Evolutionary conservation across 1,140 invertebrate species (phyloP).

Genomic region (Drosophila sturtevanti): DNA sequence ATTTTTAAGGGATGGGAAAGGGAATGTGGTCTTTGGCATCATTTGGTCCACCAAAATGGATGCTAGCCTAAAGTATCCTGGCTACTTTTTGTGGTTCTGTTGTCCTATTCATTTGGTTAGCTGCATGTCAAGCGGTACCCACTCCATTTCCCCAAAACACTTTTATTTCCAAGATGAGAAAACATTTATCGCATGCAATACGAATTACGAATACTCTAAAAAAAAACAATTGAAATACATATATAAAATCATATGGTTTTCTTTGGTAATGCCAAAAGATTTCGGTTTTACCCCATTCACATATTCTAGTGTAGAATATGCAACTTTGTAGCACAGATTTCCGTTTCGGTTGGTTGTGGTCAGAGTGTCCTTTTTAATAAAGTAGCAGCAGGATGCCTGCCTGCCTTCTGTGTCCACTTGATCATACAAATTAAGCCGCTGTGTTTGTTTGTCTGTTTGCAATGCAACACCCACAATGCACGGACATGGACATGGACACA

Average conservation of each 20-base stretch:
- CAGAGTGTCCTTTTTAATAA: conserved; percentile 74
- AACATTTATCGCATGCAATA: neutral
- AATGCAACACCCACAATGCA: conserved; percentile 3
- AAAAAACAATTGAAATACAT: too few relatives aligned
- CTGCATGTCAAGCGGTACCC: conserved; percentile 60
- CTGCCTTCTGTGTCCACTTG: conserved; percentile 35
- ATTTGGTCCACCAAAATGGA: conserved; percentile 59
- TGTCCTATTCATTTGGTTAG: conserved; percentile 51
- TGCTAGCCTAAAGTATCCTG: conserved; percentile 20
- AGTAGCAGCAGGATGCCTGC: conserved; percentile 33
- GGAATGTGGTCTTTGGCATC: conserved; percentile 35
- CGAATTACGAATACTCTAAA: neutral
- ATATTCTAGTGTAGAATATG: neutral
- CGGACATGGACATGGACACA: neutral
- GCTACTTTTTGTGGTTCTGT: conserved; percentile 6
- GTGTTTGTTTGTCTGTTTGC: conserved; percentile 62
- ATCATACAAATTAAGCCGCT: conserved; percentile 76
- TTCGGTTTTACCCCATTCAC: neutral
- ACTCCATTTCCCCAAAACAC: neutral
- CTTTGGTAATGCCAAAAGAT: neutral
- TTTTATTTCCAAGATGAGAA: conserved; percentile 63
- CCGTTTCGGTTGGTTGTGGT: conserved; percentile 29
- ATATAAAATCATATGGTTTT: too few relatives aligned
- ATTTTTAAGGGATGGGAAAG: neutral
- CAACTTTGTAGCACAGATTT: conserved; percentile 71